Evolutionary conservation across 1,140 invertebrate genomes (phyloP), one percentile per base, ranked within the genome.

Genomic region (Trichogramma pretiosum): DNA sequence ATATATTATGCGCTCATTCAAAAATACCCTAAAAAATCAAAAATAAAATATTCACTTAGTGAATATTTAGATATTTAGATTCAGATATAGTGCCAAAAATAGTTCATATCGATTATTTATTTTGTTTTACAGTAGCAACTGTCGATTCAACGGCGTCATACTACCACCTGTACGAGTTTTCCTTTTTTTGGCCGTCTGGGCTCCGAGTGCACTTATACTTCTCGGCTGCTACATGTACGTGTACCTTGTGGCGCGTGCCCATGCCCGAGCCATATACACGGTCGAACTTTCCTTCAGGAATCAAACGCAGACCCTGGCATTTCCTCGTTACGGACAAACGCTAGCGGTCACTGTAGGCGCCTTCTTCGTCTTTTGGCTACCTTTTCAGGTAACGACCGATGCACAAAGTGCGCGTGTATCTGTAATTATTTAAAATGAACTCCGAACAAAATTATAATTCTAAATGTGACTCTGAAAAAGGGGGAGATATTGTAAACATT

Each of bases 191-290:
- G 75, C 68, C 5, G 75, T 78, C 21, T 80, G 77, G 66, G 73
- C 74, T 14, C 79, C 79, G 5, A 76, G 77, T 52, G 68, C 74
- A 0, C 45, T 77, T 3, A 63, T 78, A 21, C 63, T 80, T 11
- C 59, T 81, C n/a, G 67, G 74, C 11, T 82, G 79, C 56, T 84
- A 84, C 61, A 73, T 73, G 51, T 80, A 81, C 57, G 80, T 84
- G 46, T 83, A 81, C 57, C 63, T 77, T 32, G 74, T 84, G 14
- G 82, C 82, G 5, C 64, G 80, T 46, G 70, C 76, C 48, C 81
- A 83, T 54, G 80, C 80, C 5, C 64, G 77, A 23, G 80, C 80
- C 3, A 83, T 83, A 49, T 80, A 78, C 46, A 78, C 78, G 14
- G 77, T 81, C 16, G 78, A 82, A 56, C 60, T 79, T 16, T 80